phyloP scores from a whole-genome alignment of 1,140 invertebrate species.

The Pinna nobilis region DNA sequence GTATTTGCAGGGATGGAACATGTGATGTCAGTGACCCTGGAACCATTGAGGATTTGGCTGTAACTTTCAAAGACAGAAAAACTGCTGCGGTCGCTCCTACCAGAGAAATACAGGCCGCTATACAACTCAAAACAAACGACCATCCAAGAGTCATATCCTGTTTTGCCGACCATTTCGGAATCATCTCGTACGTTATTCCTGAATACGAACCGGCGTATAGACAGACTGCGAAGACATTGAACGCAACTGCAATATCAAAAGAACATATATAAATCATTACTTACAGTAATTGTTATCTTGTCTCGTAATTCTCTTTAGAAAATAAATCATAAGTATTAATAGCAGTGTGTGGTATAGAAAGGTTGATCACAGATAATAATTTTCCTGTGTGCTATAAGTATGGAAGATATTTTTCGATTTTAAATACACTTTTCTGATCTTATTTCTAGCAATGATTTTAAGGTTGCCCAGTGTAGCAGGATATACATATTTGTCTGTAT shows the following conservation, averaged over 20 bases:
- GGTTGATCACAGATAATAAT: too few species aligned
- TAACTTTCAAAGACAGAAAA: constrained; percentile 12
- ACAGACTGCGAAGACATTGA: constrained; percentile 21
- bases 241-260: constrained; percentile 20
- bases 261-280: too few species aligned
- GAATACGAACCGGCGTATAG: constrained; percentile 22
- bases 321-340: too few species aligned
- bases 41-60: constrained; percentile 2
- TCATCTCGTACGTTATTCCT: constrained; percentile 19
- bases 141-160: constrained; percentile 7
- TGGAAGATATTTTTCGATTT: too few species aligned
- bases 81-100: constrained; percentile 21
- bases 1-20: constrained; percentile 16
- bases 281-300: too few species aligned
- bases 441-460: too few species aligned
- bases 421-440: too few species aligned
- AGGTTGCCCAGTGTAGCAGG: too few species aligned
- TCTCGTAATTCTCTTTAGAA: too few species aligned
- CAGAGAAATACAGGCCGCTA: neutral
- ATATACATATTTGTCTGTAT: too few species aligned
- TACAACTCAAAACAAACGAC: constrained; percentile 18
- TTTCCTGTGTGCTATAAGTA: too few species aligned
- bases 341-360: too few species aligned
- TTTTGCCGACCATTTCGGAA: constrained; percentile 18
- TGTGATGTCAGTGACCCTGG: constrained; percentile 12